A percentile compares a stretch with the other conserved stretches of the same genome.
These are phyloP conservation scores for Ashinkailepas kermadecensis DNA, from an alignment of 2,888 invertebrate species.

Conservation along the genomic window DNA sequence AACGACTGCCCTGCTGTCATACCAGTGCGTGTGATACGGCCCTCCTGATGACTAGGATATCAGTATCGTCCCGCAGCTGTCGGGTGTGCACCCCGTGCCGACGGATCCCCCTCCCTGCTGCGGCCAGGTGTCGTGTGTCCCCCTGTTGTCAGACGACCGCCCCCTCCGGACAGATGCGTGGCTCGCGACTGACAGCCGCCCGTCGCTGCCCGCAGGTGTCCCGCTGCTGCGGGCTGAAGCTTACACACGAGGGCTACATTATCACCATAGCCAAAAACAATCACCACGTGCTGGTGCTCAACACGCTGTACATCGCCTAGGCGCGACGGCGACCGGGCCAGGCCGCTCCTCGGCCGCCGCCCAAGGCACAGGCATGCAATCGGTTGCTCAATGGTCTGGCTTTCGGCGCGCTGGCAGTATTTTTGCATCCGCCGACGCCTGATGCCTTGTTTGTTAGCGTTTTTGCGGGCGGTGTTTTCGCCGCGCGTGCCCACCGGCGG, in stretches of 20 bases:
- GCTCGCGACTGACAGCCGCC: background rate
- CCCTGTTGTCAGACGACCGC: too few species aligned
- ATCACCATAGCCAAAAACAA: conserved; percentile 97
- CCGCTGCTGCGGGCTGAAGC: conserved; percentile 94
- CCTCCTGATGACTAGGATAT: too few species aligned
- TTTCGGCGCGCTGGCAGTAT: conserved; percentile 10
- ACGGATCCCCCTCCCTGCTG: too few species aligned
- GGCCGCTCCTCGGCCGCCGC: background rate
- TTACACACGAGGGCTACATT: conserved; percentile 92
- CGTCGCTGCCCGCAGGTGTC: conserved; percentile 60
- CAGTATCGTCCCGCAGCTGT: too few species aligned
- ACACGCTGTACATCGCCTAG: conserved; percentile 84
- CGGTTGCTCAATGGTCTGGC: conserved; percentile 20
- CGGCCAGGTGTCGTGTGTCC: too few species aligned
- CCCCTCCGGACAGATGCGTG: too few species aligned
- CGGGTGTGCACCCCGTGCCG: too few species aligned
- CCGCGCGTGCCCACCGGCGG: background rate
- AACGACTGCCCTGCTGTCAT: too few species aligned
- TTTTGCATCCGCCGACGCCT: conserved; percentile 11
- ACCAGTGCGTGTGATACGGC: too few species aligned
- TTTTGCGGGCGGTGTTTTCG: background rate
- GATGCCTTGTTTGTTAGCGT: conserved; percentile 21
- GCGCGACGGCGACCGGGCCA: too few species aligned
- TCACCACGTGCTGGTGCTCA: conserved; percentile 93
- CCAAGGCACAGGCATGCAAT: background rate